Evolutionary conservation across 2,888 invertebrate genomes (phyloP), one percentile per base, ranked within the genome.

Genomic region (Malachius bipustulatus): DNA sequence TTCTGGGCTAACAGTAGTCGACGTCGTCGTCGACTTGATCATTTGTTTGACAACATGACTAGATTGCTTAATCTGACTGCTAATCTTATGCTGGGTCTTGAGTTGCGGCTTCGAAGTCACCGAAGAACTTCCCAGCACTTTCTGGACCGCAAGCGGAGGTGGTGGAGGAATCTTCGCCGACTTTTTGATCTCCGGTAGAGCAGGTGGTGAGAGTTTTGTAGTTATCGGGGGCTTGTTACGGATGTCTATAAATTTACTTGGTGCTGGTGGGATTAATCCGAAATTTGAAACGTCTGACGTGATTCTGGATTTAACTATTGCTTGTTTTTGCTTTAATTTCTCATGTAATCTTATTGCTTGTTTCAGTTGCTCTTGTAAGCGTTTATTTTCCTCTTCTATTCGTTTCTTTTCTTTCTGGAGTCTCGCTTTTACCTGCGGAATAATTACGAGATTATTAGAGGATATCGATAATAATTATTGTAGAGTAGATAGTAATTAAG

Each of bases 281-380:
- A 31, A 6, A 10, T 30, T 15, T 39, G 38, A 4, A 39, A 6
- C 2, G 34, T 34, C n/a, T n/a, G n/a, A n/a, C n/a, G 24, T 19
- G 6, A 19, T 19, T n/a, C 32, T 42, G 4, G 14, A 9, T 30
- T 44, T 30, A n/a, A 54, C 36, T 3, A 51, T 43, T 4, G 49
- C 43, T 6, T 59, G 49, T 32, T 62, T 60, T 4, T 57, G 49
- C 42, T 57, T 60, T 4, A 63, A 44, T 46, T 62, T 60, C 34
- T 61, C 60, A 38, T 63, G 62, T 2, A 60, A 38, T 42, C 57
- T 60, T 3, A 63, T 30, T 4, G 58, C 56, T 32, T 55, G 55
- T 36, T 56, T 56, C 10, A 63, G 51, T 43, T 62, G 60, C 26
- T 61, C 57, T 43, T 62, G 62, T 4, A 64, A 43, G 15, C 51